phyloP scores from a whole-genome alignment of 2,113 vertebrate species.

The Hassar affinis region DNA sequence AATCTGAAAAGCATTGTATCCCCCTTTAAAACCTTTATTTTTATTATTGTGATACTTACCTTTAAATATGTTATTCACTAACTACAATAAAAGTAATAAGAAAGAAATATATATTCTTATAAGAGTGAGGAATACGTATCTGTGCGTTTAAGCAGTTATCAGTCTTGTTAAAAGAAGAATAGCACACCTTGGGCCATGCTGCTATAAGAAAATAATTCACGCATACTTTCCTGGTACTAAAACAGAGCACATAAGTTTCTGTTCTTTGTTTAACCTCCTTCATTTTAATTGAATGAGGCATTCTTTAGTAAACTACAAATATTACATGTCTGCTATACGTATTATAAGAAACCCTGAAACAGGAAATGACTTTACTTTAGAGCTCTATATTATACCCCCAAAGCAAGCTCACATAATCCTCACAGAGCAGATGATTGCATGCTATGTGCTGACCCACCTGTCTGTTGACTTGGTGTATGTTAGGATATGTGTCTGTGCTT shows the following conservation, averaged over 20 bases:
- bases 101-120: background rate
- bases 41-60: background rate
- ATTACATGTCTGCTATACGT: background rate
- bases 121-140: background rate
- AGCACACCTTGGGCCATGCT: too few relatives aligned
- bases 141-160: background rate
- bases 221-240: background rate
- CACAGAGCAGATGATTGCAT: conserved; percentile 72
- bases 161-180: too few relatives aligned
- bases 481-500: conserved; percentile 34
- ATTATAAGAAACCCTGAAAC: conserved; percentile 22
- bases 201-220: too few relatives aligned
- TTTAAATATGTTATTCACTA: background rate
- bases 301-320: background rate
- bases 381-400: conserved; percentile 64
- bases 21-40: background rate
- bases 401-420: conserved; percentile 73
- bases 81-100: background rate
- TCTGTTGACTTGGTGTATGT: conserved; percentile 54
- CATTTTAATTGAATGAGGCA: background rate
- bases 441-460: conserved; percentile 69
- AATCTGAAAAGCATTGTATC: background rate
- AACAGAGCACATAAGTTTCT: background rate
- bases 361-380: conserved; percentile 38
- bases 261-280: background rate